Conservation (phyloP, 2,113 vertebrate species). For the Odocoileus hemionus region DNA sequence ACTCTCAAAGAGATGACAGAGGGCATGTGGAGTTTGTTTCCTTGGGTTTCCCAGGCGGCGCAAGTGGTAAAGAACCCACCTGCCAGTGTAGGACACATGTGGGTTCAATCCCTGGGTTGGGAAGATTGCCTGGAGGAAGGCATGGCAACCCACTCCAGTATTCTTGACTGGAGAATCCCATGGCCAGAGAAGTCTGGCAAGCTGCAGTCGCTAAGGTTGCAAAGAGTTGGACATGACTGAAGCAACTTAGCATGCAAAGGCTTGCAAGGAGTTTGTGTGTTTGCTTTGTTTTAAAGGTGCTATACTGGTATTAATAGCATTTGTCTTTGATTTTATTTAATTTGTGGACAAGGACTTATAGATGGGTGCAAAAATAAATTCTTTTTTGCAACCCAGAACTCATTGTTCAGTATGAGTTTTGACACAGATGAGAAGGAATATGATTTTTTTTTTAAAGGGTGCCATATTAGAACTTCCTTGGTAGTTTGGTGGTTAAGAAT, state of each 20-base stretch:
- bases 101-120: not conserved
- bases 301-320: constrained; percentile 20
- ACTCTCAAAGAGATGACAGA: not conserved
- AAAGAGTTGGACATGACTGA: not conserved
- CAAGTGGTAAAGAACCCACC: not conserved
- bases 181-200: not conserved
- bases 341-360: constrained; percentile 47
- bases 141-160: not conserved
- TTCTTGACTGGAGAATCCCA: not conserved
- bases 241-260: not conserved
- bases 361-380: constrained; percentile 59
- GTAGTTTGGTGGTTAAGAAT: not conserved
- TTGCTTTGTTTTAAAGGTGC: not conserved
- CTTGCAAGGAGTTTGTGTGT: not conserved
- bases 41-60: not conserved
- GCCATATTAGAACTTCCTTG: not conserved
- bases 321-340: constrained; percentile 55
- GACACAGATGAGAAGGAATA: constrained; percentile 68
- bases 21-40: not conserved
- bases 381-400: constrained; percentile 75
- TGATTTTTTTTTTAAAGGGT: not conserved
- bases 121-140: not conserved
- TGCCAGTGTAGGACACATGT: not conserved
- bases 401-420: constrained; percentile 68
- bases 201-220: not conserved